Percentiles rank a stretch among this genome's conserved stretches.
Conservation (phyloP, 2,113 vertebrate genomes). For the Elgaria multicarinata region DNA sequence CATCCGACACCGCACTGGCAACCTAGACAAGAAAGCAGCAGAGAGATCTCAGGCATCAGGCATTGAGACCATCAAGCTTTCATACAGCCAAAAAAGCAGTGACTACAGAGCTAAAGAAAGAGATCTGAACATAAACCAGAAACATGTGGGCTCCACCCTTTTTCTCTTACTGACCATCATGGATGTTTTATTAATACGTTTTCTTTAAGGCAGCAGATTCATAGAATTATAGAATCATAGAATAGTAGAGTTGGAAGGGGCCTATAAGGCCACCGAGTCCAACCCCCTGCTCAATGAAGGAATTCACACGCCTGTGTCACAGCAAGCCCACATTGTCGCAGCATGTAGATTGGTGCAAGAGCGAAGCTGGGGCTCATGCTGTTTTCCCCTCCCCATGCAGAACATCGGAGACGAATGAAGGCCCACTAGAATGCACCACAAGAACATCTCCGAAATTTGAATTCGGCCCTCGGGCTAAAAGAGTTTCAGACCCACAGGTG, state of each 20-base stretch:
- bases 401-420: not conserved
- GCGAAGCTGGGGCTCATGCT: not conserved
- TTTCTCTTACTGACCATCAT: not conserved
- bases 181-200: not conserved
- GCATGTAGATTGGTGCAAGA: not conserved
- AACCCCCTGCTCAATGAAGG: too few species aligned
- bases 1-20: constrained; percentile 86
- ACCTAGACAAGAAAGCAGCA: constrained; percentile 74
- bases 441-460: too few species aligned
- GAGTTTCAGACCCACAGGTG: not conserved
- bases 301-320: not conserved
- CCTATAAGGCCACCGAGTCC: too few species aligned
- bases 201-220: not conserved
- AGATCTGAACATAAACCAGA: not conserved
- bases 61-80: not conserved
- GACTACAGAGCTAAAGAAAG: not conserved
- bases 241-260: too few species aligned
- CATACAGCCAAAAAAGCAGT: not conserved
- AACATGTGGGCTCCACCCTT: too few species aligned
- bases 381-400: not conserved
- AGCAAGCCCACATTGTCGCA: not conserved
- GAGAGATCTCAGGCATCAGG: not conserved
- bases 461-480: too few species aligned
- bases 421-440: too few species aligned
- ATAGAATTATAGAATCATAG: too few species aligned